Evolutionary conservation across 2,797 vertebrate genomes (phyloP).

Genomic region (Enteromius fasciolatus): DNA sequence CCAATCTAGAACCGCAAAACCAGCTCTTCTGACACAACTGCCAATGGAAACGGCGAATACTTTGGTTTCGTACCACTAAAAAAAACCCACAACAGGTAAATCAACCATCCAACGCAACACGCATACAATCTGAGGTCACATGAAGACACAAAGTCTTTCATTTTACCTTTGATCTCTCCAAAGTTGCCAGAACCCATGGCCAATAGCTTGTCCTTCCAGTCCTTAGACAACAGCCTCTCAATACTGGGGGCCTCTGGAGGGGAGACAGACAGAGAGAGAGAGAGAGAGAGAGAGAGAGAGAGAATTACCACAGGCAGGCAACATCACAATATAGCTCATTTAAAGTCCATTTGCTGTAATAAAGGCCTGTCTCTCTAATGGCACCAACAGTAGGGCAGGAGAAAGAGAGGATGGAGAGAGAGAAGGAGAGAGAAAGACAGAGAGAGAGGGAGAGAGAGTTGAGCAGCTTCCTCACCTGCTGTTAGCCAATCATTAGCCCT

Average conservation of each 20-base stretch:
- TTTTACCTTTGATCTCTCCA: slow-evolving; percentile 97
- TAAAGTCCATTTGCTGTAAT: slow-evolving; percentile 96
- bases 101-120: not conserved
- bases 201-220: slow-evolving; percentile 99
- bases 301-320: slow-evolving; percentile 85
- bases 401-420: slow-evolving; percentile 64
- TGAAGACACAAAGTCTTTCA: slow-evolving; percentile 15
- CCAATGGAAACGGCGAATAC: not conserved
- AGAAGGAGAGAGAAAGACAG: slow-evolving; percentile 70
- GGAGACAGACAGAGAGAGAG: slow-evolving; percentile 76
- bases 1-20: not conserved
- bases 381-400: slow-evolving; percentile 91
- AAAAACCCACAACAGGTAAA: slow-evolving; percentile 11
- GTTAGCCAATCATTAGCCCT: slow-evolving; percentile 98
- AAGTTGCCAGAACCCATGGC: slow-evolving; percentile 99
- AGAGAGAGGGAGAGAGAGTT: slow-evolving; percentile 65
- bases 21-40: not conserved
- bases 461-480: slow-evolving; percentile 91
- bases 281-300: slow-evolving; percentile 74
- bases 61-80: not conserved
- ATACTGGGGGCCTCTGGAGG: slow-evolving; percentile 95
- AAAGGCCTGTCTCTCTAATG: slow-evolving; percentile 90
- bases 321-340: slow-evolving; percentile 92
- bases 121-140: slow-evolving; percentile 13
- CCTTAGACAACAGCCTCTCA: slow-evolving; percentile 98